Evolutionary conservation across 2,797 vertebrate species (phyloP).

Genomic region (Poecile montanus): DNA sequence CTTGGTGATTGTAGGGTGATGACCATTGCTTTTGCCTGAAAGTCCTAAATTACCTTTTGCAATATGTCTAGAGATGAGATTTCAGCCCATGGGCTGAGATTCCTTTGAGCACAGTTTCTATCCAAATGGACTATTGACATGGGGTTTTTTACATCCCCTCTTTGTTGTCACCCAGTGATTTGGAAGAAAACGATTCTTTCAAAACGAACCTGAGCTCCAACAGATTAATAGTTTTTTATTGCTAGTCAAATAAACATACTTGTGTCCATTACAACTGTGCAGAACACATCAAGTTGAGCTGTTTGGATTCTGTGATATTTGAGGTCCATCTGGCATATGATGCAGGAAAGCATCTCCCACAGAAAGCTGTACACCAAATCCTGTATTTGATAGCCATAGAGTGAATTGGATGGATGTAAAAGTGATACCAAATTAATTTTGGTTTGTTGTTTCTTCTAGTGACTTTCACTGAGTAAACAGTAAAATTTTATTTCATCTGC

Average conservation of each 20-base stretch:
- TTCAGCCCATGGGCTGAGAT: background rate
- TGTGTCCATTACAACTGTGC: background rate
- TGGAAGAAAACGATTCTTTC: background rate
- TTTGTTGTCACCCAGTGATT: background rate
- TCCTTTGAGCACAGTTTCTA: background rate
- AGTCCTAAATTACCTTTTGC: background rate
- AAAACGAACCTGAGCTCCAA: background rate
- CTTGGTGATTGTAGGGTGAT: background rate
- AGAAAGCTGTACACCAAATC: background rate
- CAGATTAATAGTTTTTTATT: background rate
- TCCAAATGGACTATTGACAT: background rate
- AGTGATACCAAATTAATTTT: background rate
- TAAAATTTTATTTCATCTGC: background rate
- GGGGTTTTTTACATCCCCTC: background rate
- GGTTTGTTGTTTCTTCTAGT: background rate
- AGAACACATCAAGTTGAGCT: background rate
- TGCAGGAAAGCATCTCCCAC: background rate
- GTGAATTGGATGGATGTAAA: background rate
- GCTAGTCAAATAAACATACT: background rate
- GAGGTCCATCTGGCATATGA: background rate
- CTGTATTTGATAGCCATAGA: background rate
- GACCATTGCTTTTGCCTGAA: background rate
- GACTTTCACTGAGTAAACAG: background rate
- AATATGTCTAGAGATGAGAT: background rate
- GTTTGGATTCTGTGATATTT: background rate